Percentiles rank a stretch among this genome's conserved stretches.
Evolutionary conservation across 2,888 invertebrate genomes (phyloP).

Genomic region (Meteorus colon): DNA sequence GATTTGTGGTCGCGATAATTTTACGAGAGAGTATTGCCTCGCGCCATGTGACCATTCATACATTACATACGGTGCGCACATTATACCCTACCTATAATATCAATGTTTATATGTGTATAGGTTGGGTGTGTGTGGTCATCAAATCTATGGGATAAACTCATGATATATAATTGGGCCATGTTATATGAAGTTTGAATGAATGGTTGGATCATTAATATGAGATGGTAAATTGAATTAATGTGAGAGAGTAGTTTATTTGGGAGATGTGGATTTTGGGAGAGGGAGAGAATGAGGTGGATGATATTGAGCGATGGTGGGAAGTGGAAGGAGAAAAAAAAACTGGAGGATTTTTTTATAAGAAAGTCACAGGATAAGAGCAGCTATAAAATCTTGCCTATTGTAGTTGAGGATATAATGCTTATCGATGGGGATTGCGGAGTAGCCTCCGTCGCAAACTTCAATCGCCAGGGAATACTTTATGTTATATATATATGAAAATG

Average conservation of each 20-base stretch:
- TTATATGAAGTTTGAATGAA: background rate
- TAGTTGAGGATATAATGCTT: slow-evolving; percentile 56
- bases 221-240: background rate
- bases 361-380: slow-evolving; percentile 47
- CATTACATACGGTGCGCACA: slow-evolving; percentile 18
- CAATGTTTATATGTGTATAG: background rate
- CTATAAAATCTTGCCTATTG: slow-evolving; percentile 60
- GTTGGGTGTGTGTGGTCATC: slow-evolving; percentile 8
- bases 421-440: slow-evolving; percentile 57
- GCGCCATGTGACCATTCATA: slow-evolving; percentile 28
- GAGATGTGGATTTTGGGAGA: background rate
- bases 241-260: background rate
- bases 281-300: background rate
- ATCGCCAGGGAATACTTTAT: slow-evolving; percentile 47
- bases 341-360: slow-evolving; percentile 41
- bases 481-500: slow-evolving; percentile 6
- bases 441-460: slow-evolving; percentile 51
- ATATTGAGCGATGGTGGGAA: background rate
- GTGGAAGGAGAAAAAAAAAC: background rate
- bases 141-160: slow-evolving; percentile 10
- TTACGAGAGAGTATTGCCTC: slow-evolving; percentile 36
- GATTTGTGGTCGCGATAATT: slow-evolving; percentile 44
- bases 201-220: too few relatives aligned
- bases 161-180: slow-evolving; percentile 22
- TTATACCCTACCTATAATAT: background rate